Evolutionary conservation across 2,888 invertebrate species (phyloP).

Genomic region (Sphaeridia pumilis): DNA sequence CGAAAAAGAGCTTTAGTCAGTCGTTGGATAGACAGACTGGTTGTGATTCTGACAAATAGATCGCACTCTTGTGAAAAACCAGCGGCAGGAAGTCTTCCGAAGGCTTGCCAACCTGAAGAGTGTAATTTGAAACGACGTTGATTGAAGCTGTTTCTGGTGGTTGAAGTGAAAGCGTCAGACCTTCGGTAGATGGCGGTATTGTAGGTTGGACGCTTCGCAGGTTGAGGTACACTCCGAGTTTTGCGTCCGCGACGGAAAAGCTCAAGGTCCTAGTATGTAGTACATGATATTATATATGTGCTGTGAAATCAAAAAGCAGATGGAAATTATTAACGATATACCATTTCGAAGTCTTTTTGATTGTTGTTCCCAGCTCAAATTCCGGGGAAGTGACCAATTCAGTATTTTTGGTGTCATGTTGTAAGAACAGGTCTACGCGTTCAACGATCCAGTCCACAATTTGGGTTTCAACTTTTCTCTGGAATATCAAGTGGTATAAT

Average conservation of each 20-base stretch:
- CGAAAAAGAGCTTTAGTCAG: too few species aligned
- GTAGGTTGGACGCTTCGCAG: background rate
- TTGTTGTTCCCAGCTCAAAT: background rate
- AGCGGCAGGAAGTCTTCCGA: background rate
- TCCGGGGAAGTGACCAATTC: background rate
- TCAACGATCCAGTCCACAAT: background rate
- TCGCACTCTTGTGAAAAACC: background rate
- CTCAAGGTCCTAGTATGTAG: background rate
- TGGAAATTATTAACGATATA: background rate
- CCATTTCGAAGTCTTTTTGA: background rate
- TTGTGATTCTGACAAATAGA: too few species aligned
- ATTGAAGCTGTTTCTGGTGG: background rate
- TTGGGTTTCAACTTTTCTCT: background rate
- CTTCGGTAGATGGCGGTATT: background rate
- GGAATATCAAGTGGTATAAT: too few species aligned
- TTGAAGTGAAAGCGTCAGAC: too few species aligned
- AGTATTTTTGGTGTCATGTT: background rate
- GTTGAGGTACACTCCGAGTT: background rate
- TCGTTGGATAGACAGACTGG: too few species aligned
- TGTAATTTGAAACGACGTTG: background rate
- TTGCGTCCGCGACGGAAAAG: background rate
- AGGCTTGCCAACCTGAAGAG: background rate
- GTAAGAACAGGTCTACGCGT: background rate
- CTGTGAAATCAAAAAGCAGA: too few species aligned
- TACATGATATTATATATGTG: too few species aligned